These are phyloP conservation scores for Ptychoptera albimana DNA, from an alignment of 2,888 invertebrate species.

Conservation along the genomic window DNA sequence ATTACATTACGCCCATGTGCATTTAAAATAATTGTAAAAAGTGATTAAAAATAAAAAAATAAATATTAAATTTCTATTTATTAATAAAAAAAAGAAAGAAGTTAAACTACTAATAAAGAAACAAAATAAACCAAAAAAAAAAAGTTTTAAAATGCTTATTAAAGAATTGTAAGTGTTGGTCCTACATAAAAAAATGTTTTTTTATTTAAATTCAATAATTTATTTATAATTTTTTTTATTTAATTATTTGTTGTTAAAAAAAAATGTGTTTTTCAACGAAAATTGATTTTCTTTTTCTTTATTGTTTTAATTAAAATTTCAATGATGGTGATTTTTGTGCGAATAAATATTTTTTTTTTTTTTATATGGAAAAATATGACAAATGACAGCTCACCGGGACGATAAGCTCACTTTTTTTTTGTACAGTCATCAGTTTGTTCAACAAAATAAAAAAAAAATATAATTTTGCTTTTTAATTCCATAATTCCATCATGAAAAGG, in stretches of 20 bases:
- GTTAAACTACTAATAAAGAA: not conserved
- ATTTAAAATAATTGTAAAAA: constrained; percentile 4
- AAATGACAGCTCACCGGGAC: too few species aligned
- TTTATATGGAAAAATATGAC: not conserved
- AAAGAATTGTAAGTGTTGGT: constrained; percentile 4
- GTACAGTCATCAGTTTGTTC: constrained; percentile 5
- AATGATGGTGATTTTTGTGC: not conserved
- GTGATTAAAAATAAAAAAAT: too few species aligned
- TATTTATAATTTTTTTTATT: too few species aligned
- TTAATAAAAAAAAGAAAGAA: too few species aligned
- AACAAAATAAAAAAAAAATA: too few species aligned
- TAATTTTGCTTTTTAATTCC: too few species aligned
- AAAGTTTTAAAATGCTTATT: not conserved
- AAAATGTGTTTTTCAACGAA: not conserved
- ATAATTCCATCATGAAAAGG: too few species aligned
- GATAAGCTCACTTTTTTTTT: not conserved
- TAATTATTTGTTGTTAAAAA: too few species aligned
- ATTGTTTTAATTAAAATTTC: too few species aligned
- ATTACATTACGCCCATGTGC: constrained; percentile 8
- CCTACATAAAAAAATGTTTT: not conserved
- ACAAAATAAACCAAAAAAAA: not conserved
- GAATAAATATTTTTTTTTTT: too few species aligned
- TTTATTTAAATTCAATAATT: not conserved
- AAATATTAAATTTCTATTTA: not conserved
- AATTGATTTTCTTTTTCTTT: not conserved